Conservation (phyloP, 2,113 vertebrate genomes). For the Phrynocephalus versicolor region DNA sequence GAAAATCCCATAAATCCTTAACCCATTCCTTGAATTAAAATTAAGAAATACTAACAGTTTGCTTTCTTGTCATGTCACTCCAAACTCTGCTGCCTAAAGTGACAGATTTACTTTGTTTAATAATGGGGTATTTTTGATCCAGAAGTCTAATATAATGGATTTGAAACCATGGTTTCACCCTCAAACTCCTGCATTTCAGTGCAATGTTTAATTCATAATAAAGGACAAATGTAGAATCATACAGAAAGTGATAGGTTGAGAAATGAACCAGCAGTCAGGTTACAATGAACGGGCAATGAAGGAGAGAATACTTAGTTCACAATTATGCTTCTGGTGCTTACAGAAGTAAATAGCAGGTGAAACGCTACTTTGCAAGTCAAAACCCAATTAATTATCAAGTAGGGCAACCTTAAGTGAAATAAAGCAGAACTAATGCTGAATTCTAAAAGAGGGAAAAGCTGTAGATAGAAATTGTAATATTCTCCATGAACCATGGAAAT, state of each 20-base stretch:
- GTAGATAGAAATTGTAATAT: neutral
- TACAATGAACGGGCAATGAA: too few species aligned
- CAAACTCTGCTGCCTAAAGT: neutral
- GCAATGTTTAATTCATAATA: neutral
- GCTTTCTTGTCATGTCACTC: neutral
- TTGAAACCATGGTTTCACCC: neutral
- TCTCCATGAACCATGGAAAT: conserved; percentile 12
- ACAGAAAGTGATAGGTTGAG: neutral
- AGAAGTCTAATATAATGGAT: neutral
- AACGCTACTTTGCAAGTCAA: neutral
- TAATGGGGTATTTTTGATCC: neutral
- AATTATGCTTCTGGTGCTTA: neutral
- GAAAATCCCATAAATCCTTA: neutral
- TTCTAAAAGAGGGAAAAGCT: neutral
- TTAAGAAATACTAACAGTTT: neutral
- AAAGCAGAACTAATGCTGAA: conserved; percentile 16
- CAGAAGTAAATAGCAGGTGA: neutral
- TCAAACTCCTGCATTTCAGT: neutral
- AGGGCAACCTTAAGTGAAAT: conserved; percentile 7
- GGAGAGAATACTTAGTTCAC: neutral
- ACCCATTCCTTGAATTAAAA: neutral
- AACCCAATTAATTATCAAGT: conserved; percentile 6
- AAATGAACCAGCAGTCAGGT: neutral
- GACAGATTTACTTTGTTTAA: neutral
- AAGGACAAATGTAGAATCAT: neutral